phyloP scores from a whole-genome alignment of 2,797 vertebrate genomes.

The Peromyscus eremicus region DNA sequence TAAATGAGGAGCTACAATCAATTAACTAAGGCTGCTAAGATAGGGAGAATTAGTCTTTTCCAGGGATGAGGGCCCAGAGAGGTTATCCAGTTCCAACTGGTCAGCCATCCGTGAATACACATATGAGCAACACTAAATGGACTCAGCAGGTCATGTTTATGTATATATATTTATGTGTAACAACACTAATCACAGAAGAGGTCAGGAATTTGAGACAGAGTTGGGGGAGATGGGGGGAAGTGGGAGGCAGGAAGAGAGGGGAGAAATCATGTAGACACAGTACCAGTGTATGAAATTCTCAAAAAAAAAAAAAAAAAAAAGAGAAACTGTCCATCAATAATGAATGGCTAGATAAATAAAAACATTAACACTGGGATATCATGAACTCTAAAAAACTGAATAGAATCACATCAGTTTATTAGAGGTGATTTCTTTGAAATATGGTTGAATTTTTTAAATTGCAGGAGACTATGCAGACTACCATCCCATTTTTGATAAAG shows the following conservation, averaged over 20 bases:
- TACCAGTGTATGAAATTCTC: neutral
- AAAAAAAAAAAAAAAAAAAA: constrained; percentile 23
- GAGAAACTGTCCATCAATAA: neutral
- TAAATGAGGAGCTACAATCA: neutral
- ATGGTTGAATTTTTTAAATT: neutral
- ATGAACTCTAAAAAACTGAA: neutral
- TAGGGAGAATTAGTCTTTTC: neutral
- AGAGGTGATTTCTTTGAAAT: constrained; percentile 3
- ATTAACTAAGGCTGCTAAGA: neutral
- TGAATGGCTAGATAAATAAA: neutral
- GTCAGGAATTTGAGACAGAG: neutral
- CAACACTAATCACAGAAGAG: neutral
- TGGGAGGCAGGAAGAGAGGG: neutral
- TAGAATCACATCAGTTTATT: neutral
- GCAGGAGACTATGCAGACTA: neutral
- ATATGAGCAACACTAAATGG: neutral
- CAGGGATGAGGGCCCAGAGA: neutral
- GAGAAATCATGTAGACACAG: neutral
- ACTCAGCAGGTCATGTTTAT: neutral
- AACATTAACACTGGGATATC: neutral
- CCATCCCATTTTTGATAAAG: neutral
- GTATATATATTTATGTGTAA: neutral
- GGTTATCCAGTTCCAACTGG: neutral
- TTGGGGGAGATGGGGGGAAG: neutral
- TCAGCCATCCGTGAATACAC: too few relatives aligned